Percentiles rank a stretch among this genome's conserved stretches.
Conservation (phyloP, 2,113 vertebrate species). For the Ictalurus punctatus region DNA sequence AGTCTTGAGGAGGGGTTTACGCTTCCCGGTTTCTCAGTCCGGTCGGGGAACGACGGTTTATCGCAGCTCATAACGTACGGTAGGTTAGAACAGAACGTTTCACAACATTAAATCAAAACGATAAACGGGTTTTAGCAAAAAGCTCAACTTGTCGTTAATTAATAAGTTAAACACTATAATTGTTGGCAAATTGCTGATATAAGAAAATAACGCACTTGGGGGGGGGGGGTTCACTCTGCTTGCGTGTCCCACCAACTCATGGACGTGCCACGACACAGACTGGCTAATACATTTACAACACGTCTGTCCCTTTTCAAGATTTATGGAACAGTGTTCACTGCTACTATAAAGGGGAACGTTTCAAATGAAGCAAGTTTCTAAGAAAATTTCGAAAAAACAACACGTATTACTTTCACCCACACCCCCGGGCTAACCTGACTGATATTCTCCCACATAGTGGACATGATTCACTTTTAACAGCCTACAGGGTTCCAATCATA, state of each 20-base stretch:
- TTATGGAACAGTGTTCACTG: background rate
- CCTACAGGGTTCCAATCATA: background rate
- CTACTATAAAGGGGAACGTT: constrained; percentile 5
- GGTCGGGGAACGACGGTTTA: background rate
- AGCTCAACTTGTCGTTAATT: background rate
- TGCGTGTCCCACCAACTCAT: background rate
- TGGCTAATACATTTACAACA: background rate
- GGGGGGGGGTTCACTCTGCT: background rate
- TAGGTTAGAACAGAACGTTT: background rate
- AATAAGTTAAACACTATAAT: background rate
- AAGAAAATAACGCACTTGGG: background rate
- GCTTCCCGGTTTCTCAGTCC: background rate
- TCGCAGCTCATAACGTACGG: no score
- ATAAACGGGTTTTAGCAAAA: background rate
- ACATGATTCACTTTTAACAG: background rate
- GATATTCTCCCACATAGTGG: background rate
- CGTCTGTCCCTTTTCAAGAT: background rate
- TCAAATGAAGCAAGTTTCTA: constrained; percentile 29
- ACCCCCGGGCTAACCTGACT: background rate
- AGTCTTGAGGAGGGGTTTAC: background rate
- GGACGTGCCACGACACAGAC: background rate
- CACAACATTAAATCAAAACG: background rate
- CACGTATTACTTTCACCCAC: background rate
- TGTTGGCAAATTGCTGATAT: background rate
- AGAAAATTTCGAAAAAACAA: background rate